Evolutionary conservation across 2,113 vertebrate genomes (phyloP), one percentile per base, ranked within the genome.

Genomic region (Apus apus): DNA sequence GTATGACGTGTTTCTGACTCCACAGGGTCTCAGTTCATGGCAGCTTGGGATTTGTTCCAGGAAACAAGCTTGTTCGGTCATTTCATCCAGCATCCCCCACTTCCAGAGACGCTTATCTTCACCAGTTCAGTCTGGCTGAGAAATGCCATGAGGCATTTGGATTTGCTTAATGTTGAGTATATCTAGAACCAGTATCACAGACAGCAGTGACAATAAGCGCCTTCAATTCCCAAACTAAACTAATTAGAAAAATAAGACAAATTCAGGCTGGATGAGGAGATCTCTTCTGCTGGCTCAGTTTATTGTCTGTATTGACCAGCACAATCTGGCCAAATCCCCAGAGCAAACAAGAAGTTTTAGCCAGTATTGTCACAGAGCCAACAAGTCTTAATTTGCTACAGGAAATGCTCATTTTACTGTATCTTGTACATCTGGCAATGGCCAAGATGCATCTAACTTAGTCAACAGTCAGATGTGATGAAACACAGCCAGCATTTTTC

Each of bases 401-500:
- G 89, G 91, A 97, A 96, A 95, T 90, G 95, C 82, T 97, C 88
- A 74, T 97, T 96, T 97, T 91, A 91, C 94, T 96, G 90, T 90
- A 93, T 96, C 93, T 96, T 94, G 89, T 97, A 86, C 96, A 96
- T 97, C 93, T 96, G 97, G 95, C 95, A 97, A 78, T 0, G 7
- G 94, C 96, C 78, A 87, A 95, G 96, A 97, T 96, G 79, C 74
- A 93, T 94, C 89, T 92, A 94, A 97, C 95, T 95, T 89, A 96
- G 90, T 96, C 94, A 96, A 94, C 84, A 96, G 94, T 97, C 90
- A 95, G 96, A 96, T 96, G 90, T 95, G 94, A 96, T 96, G 96
- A 97, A 96, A 95, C 93, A 78, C 93, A 93, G 96, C 94, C 95
- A 94, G 94, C 81, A 81, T 89, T 96, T 93, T 96, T 97, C 93